Evolutionary conservation across 2,113 vertebrate species (phyloP).

Genomic region (Vicugna pacos): DNA sequence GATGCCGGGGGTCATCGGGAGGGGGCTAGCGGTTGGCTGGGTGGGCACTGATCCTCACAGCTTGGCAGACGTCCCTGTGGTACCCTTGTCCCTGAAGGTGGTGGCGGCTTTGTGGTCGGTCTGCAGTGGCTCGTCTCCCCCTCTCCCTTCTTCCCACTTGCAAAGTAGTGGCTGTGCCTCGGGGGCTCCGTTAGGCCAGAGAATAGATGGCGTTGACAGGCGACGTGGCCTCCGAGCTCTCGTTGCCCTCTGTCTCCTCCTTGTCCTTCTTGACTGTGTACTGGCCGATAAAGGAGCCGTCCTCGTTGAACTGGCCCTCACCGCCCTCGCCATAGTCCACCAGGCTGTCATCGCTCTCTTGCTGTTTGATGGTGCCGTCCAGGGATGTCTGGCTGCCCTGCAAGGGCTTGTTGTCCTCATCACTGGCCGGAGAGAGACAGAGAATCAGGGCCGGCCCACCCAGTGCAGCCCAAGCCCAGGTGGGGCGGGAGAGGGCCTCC

Average conservation of each 20-base stretch:
- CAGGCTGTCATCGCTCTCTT: constrained; percentile 98
- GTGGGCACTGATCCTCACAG: constrained; percentile 80
- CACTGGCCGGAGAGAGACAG: constrained; percentile 87
- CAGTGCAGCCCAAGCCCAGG: background rate
- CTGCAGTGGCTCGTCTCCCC: constrained; percentile 58
- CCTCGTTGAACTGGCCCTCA: constrained; percentile 98
- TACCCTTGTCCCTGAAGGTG: constrained; percentile 55
- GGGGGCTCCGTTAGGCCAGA: constrained; percentile 89
- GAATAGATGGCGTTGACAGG: constrained; percentile 99
- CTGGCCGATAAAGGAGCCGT: constrained; percentile 99
- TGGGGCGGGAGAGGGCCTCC: rapidly evolving
- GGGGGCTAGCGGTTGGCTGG: constrained; percentile 65
- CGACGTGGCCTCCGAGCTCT: constrained; percentile 98
- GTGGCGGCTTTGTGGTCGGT: constrained; percentile 48
- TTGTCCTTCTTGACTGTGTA: constrained; percentile 99
- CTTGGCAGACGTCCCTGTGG: constrained; percentile 67
- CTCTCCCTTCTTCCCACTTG: constrained; percentile 71
- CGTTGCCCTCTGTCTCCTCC: constrained; percentile 98
- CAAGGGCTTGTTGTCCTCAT: constrained; percentile 99
- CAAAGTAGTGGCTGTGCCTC: constrained; percentile 57
- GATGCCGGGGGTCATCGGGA: constrained; percentile 17
- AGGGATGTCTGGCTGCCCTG: constrained; percentile 98
- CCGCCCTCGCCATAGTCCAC: constrained; percentile 98
- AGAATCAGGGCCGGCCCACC: constrained; percentile 26
- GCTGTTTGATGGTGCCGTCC: constrained; percentile 96